phyloP scores from a whole-genome alignment of 2,888 invertebrate species.

The Synergus itoensis region DNA sequence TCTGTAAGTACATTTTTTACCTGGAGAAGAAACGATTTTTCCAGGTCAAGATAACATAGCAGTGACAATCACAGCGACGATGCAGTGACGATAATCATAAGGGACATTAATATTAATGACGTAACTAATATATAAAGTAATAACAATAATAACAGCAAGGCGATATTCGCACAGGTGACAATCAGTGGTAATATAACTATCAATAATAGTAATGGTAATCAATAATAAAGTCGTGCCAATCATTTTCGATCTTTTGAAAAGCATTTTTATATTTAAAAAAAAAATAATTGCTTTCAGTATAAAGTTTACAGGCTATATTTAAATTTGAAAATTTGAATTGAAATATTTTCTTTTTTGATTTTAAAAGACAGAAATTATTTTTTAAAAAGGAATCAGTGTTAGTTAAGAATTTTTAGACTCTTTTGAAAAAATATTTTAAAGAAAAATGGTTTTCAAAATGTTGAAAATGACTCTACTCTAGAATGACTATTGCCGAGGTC shows the following conservation, averaged over 20 bases:
- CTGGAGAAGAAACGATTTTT: slow-evolving; percentile 31
- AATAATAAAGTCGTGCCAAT: slow-evolving; percentile 48
- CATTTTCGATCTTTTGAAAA: slow-evolving; percentile 44
- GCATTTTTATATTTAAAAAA: background rate
- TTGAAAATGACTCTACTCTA: slow-evolving; percentile 48
- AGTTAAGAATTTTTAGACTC: background rate
- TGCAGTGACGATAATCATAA: slow-evolving; percentile 10
- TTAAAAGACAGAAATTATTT: background rate
- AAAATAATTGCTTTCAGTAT: background rate
- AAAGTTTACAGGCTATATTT: too few species aligned
- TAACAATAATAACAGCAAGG: slow-evolving; percentile 59
- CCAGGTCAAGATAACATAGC: slow-evolving; percentile 25
- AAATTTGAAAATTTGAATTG: background rate
- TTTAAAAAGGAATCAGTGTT: background rate
- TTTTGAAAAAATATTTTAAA: background rate
- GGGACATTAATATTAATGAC: slow-evolving; percentile 32
- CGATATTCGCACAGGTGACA: slow-evolving; percentile 57
- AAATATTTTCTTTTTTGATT: background rate
- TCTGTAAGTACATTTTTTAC: slow-evolving; percentile 37
- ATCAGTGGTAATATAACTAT: slow-evolving; percentile 43
- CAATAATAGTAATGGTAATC: slow-evolving; percentile 51
- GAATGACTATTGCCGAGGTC: slow-evolving; percentile 52
- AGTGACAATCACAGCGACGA: slow-evolving; percentile 27
- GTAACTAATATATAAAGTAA: slow-evolving; percentile 53
- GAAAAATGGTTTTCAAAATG: background rate